Base-by-base conservation (phyloP, 2,888 invertebrate species). In the Euspilapteryx auroguttella region DNA sequence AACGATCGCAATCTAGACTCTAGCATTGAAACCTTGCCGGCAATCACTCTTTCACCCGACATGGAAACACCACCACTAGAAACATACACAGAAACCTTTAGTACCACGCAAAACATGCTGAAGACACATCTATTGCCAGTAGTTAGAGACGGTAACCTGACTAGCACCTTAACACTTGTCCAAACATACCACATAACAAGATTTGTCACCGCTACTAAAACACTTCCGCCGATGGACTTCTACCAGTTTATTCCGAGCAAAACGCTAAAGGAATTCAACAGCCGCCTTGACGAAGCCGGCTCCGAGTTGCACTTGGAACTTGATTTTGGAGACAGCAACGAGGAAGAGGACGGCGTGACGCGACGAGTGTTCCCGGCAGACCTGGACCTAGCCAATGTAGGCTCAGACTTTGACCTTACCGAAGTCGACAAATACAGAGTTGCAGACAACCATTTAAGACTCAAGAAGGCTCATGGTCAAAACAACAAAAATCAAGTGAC, bases 41-140 rank as follows among this genome's bases (percentile, higher is more conserved):
- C 91, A 0, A 82, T 94, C 35, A 84, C 85, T 33, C 65, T 91
- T 22, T 82, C 86, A 5, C 81, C 85, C 7, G 87, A 86, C 42
- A 83, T 84, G 53, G 89, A 88, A 55, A 93, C 92, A 0, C 91
- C 92, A 9, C 90, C 91, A 0, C 62, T 94, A 28, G 91, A 93
- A 69, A 93, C 92, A 1, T 75, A 90, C 24, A 92, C 91, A 1
- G 93, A 94, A 64, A 92, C 92, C 3, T 94, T 92, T 64, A 92
- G 93, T 42, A 92, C 94, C 4, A 93, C 92, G 1, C 91, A 94
- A 57, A 80, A 87, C 7, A 85, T 93, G 76, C 66, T 92, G 11
- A 93, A 92, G 61, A 94, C 94, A 1, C 92, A 94, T 51, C 83
- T 94, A 34, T 65, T 94, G 28, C 94, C 94, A 0, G 83, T 94